Base-by-base conservation (phyloP, 1,140 invertebrate species). In the Lethocerus indicus region DNA sequence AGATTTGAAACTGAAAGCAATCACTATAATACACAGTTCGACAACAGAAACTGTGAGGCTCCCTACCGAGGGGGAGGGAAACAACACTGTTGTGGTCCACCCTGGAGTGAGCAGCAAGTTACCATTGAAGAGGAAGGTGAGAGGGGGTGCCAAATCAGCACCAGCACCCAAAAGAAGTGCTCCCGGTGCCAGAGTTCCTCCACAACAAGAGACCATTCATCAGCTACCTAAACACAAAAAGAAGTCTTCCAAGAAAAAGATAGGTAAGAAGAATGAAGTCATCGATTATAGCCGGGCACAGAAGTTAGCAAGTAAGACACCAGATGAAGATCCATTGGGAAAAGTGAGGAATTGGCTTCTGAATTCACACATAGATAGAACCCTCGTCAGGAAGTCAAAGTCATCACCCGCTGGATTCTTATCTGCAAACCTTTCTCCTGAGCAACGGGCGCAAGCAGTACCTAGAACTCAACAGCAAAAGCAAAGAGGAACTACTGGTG, bases 271-370 rank as follows among this genome's bases (percentile, higher is more conserved):
- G 5, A 47, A 32, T 13, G 32, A 84, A 63, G 79, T 83, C 1
- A 84, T 87, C 47, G 81, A 86, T 60, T 85, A 87, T 55, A 81
- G 78, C 49, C 71, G 71, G 35, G 52, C 21, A n/a, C 52, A 58
- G 25, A 62, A 64, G 45, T 49, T 56, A 41, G 41, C 60, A 6
- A 54, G 54, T 23, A 58, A 60, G 32, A 64, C 57, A 42, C 9
- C 68, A 56, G 69, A 72, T 59, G 69, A 74, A 0, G 83, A 83
- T 64, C 80, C 83, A 0, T 72, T 85, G 42, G 80, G 78, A 21
- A 87, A 87, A 64, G 84, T 87, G 4, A 77, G 83, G 50, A 84
- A 81, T 50, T 87, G 83, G 84, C 63, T 87, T n/a, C 58, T 86
- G 32, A 81, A 80, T 36, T 83, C 82, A 0, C 81, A 74, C 37